phyloP scores from a whole-genome alignment of 2,797 vertebrate genomes.

The Aplochiton taeniatus region DNA sequence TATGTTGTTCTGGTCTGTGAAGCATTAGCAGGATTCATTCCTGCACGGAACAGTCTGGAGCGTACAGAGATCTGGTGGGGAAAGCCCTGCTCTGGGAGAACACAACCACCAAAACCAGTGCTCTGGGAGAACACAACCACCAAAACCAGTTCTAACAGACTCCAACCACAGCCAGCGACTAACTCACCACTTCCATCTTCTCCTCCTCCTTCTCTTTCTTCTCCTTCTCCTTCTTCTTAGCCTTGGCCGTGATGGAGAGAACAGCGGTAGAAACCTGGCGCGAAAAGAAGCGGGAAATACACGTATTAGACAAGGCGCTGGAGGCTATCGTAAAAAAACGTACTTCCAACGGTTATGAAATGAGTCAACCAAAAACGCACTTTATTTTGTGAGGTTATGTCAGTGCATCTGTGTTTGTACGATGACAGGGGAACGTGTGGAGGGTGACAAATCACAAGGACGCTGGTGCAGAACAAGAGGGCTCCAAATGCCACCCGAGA shows the following conservation, averaged over 20 bases:
- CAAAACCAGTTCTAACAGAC: background rate
- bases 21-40: conserved; percentile 11
- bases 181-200: conserved; percentile 97
- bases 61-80: background rate
- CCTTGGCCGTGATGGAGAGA: conserved; percentile 98
- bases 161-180: background rate
- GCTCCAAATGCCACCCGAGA: too few species aligned
- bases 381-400: conserved; percentile 6
- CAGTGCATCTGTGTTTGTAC: background rate
- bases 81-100: background rate
- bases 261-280: conserved; percentile 95
- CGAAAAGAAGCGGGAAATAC: background rate
- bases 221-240: conserved; percentile 99
- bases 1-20: conserved; percentile 2
- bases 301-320: background rate
- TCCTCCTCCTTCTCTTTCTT: conserved; percentile 96
- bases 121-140: background rate
- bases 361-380: background rate
- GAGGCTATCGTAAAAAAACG: background rate
- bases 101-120: too few species aligned
- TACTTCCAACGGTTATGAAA: background rate
- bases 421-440: background rate
- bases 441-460: conserved; percentile 37
- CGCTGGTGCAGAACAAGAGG: conserved; percentile 11
- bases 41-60: background rate